Percentiles rank a stretch among this genome's conserved stretches.
Evolutionary conservation across 2,797 vertebrate species (phyloP).

Genomic region (Coccyzus lansbergi): DNA sequence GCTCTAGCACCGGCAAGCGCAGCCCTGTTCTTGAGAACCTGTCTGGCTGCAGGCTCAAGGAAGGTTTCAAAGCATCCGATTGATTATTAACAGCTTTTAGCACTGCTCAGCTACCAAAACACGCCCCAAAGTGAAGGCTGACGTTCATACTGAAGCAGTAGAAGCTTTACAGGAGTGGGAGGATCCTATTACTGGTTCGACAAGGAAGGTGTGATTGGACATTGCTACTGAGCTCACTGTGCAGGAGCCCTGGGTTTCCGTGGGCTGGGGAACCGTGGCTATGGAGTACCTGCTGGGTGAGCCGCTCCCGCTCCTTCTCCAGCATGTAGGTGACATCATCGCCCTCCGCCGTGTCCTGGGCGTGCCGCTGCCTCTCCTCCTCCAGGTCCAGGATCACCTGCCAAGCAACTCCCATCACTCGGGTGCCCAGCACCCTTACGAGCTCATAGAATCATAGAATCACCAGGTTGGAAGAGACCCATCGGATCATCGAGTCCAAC

Average conservation of each 20-base stretch:
- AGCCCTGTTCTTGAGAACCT: neutral
- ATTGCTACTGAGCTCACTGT: accelerated
- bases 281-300: slow-evolving; percentile 90
- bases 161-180: neutral
- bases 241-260: neutral
- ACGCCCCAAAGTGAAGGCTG: accelerated
- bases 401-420: neutral
- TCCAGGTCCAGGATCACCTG: slow-evolving; percentile 96
- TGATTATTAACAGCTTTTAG: neutral
- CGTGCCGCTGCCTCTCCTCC: slow-evolving; percentile 87
- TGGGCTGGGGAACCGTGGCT: neutral
- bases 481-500: no score
- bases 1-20: accelerated
- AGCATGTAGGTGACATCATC: slow-evolving; percentile 94
- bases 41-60: neutral
- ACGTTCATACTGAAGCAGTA: accelerated
- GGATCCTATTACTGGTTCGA: neutral
- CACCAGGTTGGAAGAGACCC: no score
- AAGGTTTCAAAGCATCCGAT: neutral
- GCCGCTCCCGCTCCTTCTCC: slow-evolving; percentile 90
- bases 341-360: slow-evolving; percentile 88
- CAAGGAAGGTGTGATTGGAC: neutral
- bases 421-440: neutral
- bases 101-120: neutral
- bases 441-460: no score